Evolutionary conservation across 92 coral and sea anemone species (phyloP), one percentile per base, ranked within the genome.

Genomic region (Siderastrea siderea): DNA sequence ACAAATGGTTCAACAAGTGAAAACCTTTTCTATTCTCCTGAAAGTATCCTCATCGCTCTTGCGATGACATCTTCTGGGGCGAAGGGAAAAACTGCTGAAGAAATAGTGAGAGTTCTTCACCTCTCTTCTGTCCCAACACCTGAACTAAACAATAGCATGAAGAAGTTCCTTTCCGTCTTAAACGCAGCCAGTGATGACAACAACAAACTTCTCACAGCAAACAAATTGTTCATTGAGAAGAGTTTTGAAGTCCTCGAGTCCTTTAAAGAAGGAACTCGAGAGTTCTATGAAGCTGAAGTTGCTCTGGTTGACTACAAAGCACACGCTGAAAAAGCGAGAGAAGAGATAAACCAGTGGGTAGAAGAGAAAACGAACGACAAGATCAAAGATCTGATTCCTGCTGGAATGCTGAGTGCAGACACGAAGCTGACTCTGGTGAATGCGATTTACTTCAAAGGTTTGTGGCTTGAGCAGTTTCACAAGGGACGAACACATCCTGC

Each of bases 11-110:
- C 46, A 14, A 50, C 90, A 13, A 55, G 64, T 17, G 83, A 86
- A 54, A 97, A 95, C 81, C 81, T 97, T 49, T 97, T 97, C 85
- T 94, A 90, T 73, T 97, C 98, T 14, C 99, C 99, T 14, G 73
- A 91, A 3, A 96, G 99, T 73, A 74, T 96, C 17, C 57, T 93
- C 46, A 87, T 92, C 13, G 99, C 94, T 6, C 91, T 96, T 13
- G 95, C 95, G 48, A 96, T 96, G 99, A 93, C 96, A 10, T 92
- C 83, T 86, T 83, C 89, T 64, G 99, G 99, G 17, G 98, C 98
- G 6, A 93, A 94, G 83, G 98, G 98, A 71, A 88, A 93, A 84
- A 95, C 99, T n/a, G 98, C 96, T 0, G 83, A 75, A 26, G 92
- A 93, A 85, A 82, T 96, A 84, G 80, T 73, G 63, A 81, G 47